Evolutionary conservation across 53 echinoderm and acorn worm genomes (phyloP).

Genomic region (Astropecten irregularis): DNA sequence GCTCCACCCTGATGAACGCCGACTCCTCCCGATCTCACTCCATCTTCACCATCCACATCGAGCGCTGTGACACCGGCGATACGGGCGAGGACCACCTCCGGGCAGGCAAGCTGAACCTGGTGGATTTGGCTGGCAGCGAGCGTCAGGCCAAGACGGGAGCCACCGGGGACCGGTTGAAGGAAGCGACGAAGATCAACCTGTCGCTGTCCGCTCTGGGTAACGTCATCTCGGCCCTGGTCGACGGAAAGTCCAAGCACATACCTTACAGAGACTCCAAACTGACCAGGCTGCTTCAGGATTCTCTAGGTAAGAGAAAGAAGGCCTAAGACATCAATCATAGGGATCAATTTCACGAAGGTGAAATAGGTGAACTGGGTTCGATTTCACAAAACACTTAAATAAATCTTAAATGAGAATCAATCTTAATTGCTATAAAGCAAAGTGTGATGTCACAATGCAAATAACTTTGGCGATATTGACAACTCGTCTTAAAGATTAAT

Average conservation of each 20-base stretch:
- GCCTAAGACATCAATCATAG: too few species aligned
- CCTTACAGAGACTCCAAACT: slow-evolving; percentile 99
- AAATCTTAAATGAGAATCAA: too few species aligned
- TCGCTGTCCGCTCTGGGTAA: slow-evolving; percentile 96
- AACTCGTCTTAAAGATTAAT: too few species aligned
- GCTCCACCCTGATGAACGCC: slow-evolving; percentile 94
- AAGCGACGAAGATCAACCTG: slow-evolving; percentile 98
- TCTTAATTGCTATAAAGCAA: too few species aligned
- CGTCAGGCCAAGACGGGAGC: slow-evolving; percentile 96
- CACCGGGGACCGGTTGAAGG: slow-evolving; percentile 94
- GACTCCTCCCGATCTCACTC: slow-evolving; percentile 98
- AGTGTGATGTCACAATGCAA: too few species aligned
- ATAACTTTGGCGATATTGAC: too few species aligned
- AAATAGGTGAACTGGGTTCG: background rate
- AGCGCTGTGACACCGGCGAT: slow-evolving; percentile 92
- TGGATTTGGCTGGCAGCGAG: slow-evolving; percentile 97
- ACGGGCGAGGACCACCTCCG: slow-evolving; percentile 84
- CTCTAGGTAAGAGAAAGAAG: slow-evolving; percentile 91
- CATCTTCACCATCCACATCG: slow-evolving; percentile 99
- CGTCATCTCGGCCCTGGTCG: slow-evolving; percentile 93
- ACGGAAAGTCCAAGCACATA: slow-evolving; percentile 98
- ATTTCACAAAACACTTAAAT: too few species aligned
- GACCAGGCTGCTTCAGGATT: slow-evolving; percentile 90
- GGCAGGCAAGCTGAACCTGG: slow-evolving; percentile 94
- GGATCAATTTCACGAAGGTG: background rate